These are phyloP conservation scores for Rhadinocentrus ornatus DNA, from an alignment of 2,797 vertebrate genomes.

Conservation along the genomic window DNA sequence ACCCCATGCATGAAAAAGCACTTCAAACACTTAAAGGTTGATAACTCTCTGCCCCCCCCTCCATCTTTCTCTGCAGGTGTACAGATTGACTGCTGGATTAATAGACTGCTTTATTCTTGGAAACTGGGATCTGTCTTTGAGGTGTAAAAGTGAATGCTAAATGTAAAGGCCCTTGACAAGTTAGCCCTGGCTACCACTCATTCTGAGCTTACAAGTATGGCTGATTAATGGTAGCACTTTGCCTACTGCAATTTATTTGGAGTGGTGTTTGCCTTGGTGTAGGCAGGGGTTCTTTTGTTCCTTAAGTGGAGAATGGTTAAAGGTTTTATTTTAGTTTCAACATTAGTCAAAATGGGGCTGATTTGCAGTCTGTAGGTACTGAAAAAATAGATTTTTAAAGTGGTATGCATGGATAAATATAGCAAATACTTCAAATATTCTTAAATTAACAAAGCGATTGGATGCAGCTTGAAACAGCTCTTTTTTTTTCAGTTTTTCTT, in stretches of 20 bases:
- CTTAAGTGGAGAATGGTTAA: constrained; percentile 50
- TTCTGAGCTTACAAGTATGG: constrained; percentile 37
- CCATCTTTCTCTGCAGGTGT: constrained; percentile 46
- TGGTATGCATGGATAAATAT: constrained; percentile 22
- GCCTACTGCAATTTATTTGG: constrained; percentile 65
- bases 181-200: constrained; percentile 42
- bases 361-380: constrained; percentile 27
- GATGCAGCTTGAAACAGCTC: not conserved
- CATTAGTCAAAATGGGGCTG: constrained; percentile 28
- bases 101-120: constrained; percentile 59
- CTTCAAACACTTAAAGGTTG: constrained; percentile 54
- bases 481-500: not conserved
- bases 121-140: constrained; percentile 51
- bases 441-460: not conserved
- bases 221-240: constrained; percentile 72
- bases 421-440: not conserved
- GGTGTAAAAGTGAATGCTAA: constrained; percentile 55
- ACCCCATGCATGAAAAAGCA: constrained; percentile 57
- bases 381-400: constrained; percentile 45
- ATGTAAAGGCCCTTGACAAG: constrained; percentile 60
- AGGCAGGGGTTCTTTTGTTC: constrained; percentile 48
- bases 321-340: constrained; percentile 49
- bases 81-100: constrained; percentile 64
- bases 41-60: constrained; percentile 31
- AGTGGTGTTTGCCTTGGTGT: constrained; percentile 58